A percentile compares a stretch with the other conserved stretches of the same genome.
Conservation (phyloP, 2,113 vertebrate genomes). For the Campylorhamphus procurvoides region DNA sequence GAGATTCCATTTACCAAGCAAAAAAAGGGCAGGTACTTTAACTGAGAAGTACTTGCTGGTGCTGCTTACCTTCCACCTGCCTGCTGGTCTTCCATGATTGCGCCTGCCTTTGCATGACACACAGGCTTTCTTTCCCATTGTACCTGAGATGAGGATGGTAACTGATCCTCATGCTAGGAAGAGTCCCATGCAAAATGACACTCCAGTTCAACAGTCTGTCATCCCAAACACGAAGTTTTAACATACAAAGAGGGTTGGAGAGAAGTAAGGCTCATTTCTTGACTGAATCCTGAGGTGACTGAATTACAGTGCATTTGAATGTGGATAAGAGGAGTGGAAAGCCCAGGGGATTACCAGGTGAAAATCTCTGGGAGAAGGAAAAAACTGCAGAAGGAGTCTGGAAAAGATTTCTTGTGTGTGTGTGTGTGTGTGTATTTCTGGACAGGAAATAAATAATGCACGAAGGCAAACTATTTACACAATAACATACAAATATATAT, state of each 20-base stretch:
- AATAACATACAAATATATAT: neutral
- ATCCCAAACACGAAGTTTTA: neutral
- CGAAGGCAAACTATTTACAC: neutral
- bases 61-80: neutral
- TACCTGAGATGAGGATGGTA: neutral
- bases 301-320: neutral
- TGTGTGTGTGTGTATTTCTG: neutral
- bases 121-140: fast-evolving
- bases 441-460: neutral
- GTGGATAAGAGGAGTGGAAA: neutral
- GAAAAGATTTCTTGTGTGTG: neutral
- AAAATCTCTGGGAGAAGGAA: neutral
- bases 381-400: neutral
- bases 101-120: neutral
- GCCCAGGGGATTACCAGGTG: neutral
- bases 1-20: neutral
- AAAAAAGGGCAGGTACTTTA: neutral
- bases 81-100: neutral
- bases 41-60: neutral
- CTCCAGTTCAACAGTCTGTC: neutral
- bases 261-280: neutral
- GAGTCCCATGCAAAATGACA: neutral
- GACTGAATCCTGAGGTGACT: neutral
- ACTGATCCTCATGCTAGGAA: neutral
- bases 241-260: fast-evolving